A percentile compares a stretch with the other conserved stretches of the same genome.
phyloP scores from a whole-genome alignment of 2,888 invertebrate species.

The Cyaniris semiargus region DNA sequence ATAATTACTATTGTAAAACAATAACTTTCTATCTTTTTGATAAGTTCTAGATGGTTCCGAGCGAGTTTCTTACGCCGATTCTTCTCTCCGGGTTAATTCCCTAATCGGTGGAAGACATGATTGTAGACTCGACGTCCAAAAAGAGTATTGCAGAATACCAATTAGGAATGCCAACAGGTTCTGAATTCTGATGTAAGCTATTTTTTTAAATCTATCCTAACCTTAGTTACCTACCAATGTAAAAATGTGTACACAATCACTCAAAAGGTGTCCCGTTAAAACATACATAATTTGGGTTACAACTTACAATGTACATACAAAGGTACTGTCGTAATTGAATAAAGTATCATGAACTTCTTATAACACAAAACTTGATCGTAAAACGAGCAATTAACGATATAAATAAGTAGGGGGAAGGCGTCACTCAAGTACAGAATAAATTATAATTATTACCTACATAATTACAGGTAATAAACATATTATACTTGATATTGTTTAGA shows the following conservation, averaged over 20 bases:
- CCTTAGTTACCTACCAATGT: too few relatives aligned
- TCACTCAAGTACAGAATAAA: slow-evolving; percentile 22
- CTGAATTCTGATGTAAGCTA: too few relatives aligned
- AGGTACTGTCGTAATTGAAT: neutral
- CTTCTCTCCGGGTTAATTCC: too few relatives aligned
- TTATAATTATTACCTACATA: slow-evolving; percentile 15
- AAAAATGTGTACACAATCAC: neutral
- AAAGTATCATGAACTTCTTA: slow-evolving; percentile 7
- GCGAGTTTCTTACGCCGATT: too few relatives aligned
- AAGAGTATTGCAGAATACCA: too few relatives aligned
- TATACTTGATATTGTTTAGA: slow-evolving; percentile 14
- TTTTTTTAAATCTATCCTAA: too few relatives aligned
- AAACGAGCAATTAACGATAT: slow-evolving; percentile 16
- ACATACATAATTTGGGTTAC: neutral
- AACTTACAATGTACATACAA: neutral
- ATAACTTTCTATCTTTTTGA: too few relatives aligned
- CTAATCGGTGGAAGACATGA: too few relatives aligned
- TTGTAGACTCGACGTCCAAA: too few relatives aligned
- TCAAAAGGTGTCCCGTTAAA: neutral
- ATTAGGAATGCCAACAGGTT: too few relatives aligned
- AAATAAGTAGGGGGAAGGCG: slow-evolving; percentile 12
- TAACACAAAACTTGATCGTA: slow-evolving; percentile 22
- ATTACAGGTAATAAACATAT: slow-evolving; percentile 20
- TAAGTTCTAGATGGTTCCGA: too few relatives aligned
- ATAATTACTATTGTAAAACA: too few relatives aligned